Percentiles rank a stretch among this genome's conserved stretches.
Evolutionary conservation across 2,113 vertebrate species (phyloP).

Genomic region (Mastomys coucha): DNA sequence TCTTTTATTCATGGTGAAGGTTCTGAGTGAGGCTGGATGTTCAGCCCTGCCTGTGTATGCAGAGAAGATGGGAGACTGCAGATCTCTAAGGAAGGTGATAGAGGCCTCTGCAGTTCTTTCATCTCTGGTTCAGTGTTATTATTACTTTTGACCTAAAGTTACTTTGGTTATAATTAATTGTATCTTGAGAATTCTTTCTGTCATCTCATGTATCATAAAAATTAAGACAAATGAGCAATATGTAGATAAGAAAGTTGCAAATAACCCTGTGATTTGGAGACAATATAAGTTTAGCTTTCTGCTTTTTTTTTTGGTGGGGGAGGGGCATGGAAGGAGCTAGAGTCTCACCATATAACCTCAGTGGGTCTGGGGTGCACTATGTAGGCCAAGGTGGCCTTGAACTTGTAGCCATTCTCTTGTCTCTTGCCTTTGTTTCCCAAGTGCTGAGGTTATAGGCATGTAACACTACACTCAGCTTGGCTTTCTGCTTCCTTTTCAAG

Average conservation of each 20-base stretch:
- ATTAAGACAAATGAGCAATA: not conserved
- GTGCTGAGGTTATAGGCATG: too few species aligned
- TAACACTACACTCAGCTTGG: not conserved
- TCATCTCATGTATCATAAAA: not conserved
- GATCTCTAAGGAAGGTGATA: not conserved
- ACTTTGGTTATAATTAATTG: not conserved
- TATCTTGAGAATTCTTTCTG: not conserved
- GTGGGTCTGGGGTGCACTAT: not conserved
- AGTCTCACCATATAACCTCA: not conserved
- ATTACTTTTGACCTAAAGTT: constrained; percentile 19
- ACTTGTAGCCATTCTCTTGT: not conserved
- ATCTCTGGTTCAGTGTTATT: not conserved
- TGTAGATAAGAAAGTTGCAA: not conserved
- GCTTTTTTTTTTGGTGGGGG: not conserved
- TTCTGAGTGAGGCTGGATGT: not conserved
- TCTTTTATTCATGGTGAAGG: not conserved
- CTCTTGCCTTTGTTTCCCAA: not conserved
- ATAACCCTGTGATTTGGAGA: not conserved
- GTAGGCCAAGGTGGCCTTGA: not conserved
- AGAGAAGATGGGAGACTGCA: not conserved
- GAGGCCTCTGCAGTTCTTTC: not conserved
- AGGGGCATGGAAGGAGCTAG: not conserved
- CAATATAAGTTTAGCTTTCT: not conserved
- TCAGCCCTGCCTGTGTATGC: not conserved
- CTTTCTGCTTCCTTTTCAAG: not conserved